Evolutionary conservation across 1,140 invertebrate species (phyloP).

Genomic region (Ceratoteleas bidentatus): DNA sequence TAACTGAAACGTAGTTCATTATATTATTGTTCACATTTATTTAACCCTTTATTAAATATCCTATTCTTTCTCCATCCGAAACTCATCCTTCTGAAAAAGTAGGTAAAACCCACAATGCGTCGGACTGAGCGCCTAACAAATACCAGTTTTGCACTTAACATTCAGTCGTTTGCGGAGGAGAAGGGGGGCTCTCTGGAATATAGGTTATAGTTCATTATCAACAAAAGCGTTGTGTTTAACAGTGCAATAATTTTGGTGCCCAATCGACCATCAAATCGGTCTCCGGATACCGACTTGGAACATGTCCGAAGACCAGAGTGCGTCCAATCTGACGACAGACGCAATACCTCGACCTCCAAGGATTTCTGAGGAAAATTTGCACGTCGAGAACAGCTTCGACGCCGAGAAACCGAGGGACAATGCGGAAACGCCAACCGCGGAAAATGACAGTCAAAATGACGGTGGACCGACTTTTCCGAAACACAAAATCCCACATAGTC

Average conservation of each 20-base stretch:
- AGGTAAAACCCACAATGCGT: too few relatives aligned
- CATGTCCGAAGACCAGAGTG: constrained; percentile 7
- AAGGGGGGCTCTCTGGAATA: neutral
- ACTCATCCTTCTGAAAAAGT: too few relatives aligned
- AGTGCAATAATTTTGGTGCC: too few relatives aligned
- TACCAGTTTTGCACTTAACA: neutral
- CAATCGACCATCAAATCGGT: neutral
- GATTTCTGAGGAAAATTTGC: constrained; percentile 33
- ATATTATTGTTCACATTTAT: too few relatives aligned
- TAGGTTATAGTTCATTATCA: constrained; percentile 20
- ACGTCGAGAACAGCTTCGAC: constrained; percentile 12
- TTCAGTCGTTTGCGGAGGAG: neutral
- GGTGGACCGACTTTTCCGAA: neutral
- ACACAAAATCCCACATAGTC: constrained; percentile 16
- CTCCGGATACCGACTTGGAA: neutral
- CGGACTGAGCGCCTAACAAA: neutral
- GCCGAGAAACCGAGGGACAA: neutral
- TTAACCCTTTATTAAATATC: too few relatives aligned
- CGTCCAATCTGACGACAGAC: constrained; percentile 7
- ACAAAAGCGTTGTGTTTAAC: neutral
- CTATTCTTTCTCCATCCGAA: too few relatives aligned
- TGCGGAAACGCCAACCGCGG: constrained; percentile 2
- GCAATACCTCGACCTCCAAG: constrained; percentile 20
- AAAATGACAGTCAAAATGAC: constrained; percentile 1
- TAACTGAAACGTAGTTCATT: too few relatives aligned